Conservation (phyloP, 2,888 invertebrate genomes). For the Dryomyza anilis region DNA sequence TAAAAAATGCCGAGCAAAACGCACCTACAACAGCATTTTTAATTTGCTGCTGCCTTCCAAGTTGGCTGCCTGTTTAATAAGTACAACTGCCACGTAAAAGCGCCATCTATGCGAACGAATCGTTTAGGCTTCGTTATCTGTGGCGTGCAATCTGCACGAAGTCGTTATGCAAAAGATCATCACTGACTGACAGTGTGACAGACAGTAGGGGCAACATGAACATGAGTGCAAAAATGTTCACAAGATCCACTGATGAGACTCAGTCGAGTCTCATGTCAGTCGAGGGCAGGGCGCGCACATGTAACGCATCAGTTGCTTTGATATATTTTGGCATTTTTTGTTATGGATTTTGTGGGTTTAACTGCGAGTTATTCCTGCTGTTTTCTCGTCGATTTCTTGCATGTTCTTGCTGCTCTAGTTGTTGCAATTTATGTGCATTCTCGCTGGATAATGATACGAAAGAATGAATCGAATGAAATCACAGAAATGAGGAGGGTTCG, state of each 20-base stretch:
- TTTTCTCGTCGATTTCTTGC: not conserved
- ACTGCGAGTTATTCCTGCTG: constrained; percentile 3
- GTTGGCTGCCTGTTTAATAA: no score
- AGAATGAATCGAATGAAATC: no score
- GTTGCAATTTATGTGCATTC: constrained; percentile 10
- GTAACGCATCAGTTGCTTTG: constrained; percentile 51
- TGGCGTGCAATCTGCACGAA: constrained; percentile 30
- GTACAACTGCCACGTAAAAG: no score
- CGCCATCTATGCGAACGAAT: constrained; percentile 15
- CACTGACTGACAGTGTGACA: constrained; percentile 17
- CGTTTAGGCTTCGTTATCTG: constrained; percentile 21
- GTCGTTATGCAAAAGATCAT: constrained; percentile 33
- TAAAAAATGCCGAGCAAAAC: constrained; percentile 3
- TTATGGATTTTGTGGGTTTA: not conserved
- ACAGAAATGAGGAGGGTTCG: not conserved
- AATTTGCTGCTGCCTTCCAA: no score
- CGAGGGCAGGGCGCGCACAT: constrained; percentile 13
- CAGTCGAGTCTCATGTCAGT: constrained; percentile 1
- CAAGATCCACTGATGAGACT: not conserved
- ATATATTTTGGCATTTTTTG: constrained; percentile 44
- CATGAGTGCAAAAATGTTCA: not conserved
- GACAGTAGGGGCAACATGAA: not conserved
- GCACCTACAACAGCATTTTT: constrained; percentile 16
- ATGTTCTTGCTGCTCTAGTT: not conserved
- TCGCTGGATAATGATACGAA: no score